Evolutionary conservation across 64 coral and sea anemone species (phyloP).

Genomic region (Stylophora pistillata): DNA sequence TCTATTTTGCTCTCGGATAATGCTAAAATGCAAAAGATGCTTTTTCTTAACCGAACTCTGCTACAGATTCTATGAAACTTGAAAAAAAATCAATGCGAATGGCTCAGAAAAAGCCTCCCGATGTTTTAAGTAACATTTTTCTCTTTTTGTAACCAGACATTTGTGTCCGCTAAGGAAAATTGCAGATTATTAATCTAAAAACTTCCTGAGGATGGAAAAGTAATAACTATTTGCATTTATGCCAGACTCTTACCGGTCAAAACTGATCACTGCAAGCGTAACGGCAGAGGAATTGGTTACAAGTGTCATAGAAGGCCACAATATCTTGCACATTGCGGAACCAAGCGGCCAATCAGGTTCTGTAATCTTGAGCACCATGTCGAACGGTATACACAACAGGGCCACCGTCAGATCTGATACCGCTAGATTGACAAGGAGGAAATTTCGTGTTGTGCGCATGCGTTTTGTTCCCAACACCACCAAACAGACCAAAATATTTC

Average conservation of each 20-base stretch:
- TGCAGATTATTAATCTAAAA: background rate
- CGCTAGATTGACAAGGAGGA: conserved; percentile 83
- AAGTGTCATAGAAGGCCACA: conserved; percentile 72
- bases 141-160: too few relatives aligned
- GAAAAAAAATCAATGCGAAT: too few relatives aligned
- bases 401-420: conserved; percentile 72
- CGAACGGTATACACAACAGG: conserved; percentile 67
- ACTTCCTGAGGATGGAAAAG: background rate
- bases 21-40: too few relatives aligned
- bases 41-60: too few relatives aligned
- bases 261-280: conserved; percentile 62
- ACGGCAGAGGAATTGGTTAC: conserved; percentile 60
- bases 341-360: conserved; percentile 35
- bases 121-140: too few relatives aligned
- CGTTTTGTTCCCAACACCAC: conserved; percentile 52
- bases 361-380: conserved; percentile 40
- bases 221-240: background rate
- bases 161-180: background rate
- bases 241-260: conserved; percentile 43
- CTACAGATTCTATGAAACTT: too few relatives aligned
- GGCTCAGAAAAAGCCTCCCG: too few relatives aligned
- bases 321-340: conserved; percentile 44
- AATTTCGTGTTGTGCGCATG: conserved; percentile 86
- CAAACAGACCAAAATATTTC: conserved; percentile 73
- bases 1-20: too few relatives aligned